Conservation (phyloP, 2,113 vertebrate species). For the Heterochromis multidens region DNA sequence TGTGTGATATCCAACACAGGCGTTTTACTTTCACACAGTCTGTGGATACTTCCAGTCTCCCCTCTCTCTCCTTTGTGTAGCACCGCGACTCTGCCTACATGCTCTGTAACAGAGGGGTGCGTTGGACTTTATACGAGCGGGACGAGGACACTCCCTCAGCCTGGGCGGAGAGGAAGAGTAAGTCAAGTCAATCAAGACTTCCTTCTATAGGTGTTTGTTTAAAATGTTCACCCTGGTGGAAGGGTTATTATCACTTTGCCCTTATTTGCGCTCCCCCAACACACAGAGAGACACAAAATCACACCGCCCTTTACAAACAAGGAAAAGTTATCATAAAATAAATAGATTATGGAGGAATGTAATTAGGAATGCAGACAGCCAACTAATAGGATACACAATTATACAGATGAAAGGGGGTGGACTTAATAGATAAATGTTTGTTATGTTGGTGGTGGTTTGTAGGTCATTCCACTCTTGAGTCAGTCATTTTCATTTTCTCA, state of each 20-base stretch:
- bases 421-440: neutral
- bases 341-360: conserved; percentile 32
- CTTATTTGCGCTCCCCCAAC: neutral
- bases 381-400: neutral
- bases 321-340: conserved; percentile 10
- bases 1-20: neutral
- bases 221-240: conserved; percentile 59
- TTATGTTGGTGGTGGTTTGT: neutral
- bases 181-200: conserved; percentile 55
- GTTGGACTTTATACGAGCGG: conserved; percentile 79
- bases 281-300: neutral
- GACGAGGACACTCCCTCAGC: conserved; percentile 56
- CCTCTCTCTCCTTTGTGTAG: neutral
- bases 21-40: neutral
- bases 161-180: conserved; percentile 21
- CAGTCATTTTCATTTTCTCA: neutral
- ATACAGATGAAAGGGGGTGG: neutral
- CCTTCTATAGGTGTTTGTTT: conserved; percentile 76
- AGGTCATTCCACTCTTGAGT: neutral
- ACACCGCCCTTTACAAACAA: neutral
- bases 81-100: neutral
- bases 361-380: conserved; percentile 7
- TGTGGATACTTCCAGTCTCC: neutral
- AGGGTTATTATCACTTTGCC: conserved; percentile 44
- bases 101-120: conserved; percentile 16